These are phyloP conservation scores for Laticauda colubrina DNA, from an alignment of 2,113 vertebrate genomes.

Conservation along the genomic window DNA sequence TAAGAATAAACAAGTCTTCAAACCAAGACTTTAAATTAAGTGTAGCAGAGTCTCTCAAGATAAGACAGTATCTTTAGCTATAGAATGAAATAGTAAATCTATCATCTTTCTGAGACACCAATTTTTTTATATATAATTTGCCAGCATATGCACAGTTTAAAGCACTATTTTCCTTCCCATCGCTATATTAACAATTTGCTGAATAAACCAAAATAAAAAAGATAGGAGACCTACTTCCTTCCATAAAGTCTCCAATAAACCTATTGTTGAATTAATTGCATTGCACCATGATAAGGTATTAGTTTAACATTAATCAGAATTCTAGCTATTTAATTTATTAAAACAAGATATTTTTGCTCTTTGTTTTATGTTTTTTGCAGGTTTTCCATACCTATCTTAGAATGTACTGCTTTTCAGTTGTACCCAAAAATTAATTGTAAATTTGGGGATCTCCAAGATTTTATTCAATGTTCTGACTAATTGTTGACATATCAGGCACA, in stretches of 20 bases:
- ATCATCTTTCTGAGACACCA: background rate
- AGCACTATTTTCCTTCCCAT: background rate
- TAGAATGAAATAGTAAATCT: background rate
- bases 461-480: background rate
- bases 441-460: background rate
- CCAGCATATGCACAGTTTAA: background rate
- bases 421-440: background rate
- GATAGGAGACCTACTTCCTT: background rate
- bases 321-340: background rate
- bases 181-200: background rate
- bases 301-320: background rate
- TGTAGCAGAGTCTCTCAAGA: background rate
- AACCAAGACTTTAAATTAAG: background rate
- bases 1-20: background rate
- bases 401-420: background rate
- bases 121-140: background rate
- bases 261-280: background rate
- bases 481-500: background rate
- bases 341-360: background rate
- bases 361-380: background rate
- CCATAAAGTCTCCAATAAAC: background rate
- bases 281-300: background rate
- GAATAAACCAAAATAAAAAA: background rate
- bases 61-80: background rate
- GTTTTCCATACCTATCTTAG: background rate